Base-by-base conservation (phyloP, 1,140 invertebrate species). In the Heliconius nattereri region DNA sequence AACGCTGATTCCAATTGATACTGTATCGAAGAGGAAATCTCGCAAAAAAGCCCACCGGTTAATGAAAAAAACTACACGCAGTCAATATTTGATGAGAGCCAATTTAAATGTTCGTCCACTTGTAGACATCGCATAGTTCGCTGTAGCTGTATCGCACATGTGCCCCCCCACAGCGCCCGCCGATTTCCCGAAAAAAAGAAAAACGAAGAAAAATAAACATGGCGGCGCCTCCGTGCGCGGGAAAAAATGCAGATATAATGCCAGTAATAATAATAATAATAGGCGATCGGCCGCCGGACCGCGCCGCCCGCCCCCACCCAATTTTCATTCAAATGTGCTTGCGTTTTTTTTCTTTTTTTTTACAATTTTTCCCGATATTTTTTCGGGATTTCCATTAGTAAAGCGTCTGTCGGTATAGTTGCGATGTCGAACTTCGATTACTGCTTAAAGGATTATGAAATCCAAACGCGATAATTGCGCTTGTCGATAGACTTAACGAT, bases 221-320 rank as follows among this genome's bases (percentile, higher is more conserved):
- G 91, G 89, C 90, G 85, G 85, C 83, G 89, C 87, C 85, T 86
- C 86, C 86, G 91, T 91, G 91, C 89, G 92, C 87, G 84, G 85
- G 87, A 93, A 94, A 92, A 94, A 93, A 92, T 93, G 90, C 90
- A 92, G 92, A 93, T 93, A 94, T 94, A 93, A 94, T 94, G 91
- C 90, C 87, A 87, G 92, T 94, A 93, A 94, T 93, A 94, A 94
- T 93, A 94, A 94, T 93, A 94, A 94, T 94, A 93, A 93, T 93
- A 91, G 91, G 84, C 87, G 90, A 93, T 93, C 91, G 91, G 87
- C 83, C 84, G 85, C 82, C 87, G 90, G 85, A 84, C 86, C 85
- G 84, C 76, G 76, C 87, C 87, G 83, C 89, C 89, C 85, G 81
- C 87, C 90, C 66, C 92, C 89, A 91, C 91, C 88, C 91, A 90